Base-by-base conservation (phyloP, 2,113 vertebrate species). In the Bos indicus region DNA sequence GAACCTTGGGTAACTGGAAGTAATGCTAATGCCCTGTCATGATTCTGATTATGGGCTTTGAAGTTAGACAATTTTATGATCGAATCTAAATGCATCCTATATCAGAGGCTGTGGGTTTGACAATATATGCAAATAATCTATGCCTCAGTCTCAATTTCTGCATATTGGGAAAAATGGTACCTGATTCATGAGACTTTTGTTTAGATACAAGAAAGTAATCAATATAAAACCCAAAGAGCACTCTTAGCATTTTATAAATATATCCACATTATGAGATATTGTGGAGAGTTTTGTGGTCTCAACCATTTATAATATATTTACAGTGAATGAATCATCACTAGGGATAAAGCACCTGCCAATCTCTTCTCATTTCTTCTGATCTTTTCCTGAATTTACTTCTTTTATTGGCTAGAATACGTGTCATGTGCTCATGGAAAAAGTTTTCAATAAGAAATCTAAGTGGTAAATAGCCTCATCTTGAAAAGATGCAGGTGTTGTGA, bases 341-440 rank as follows among this genome's bases (percentile, higher is more conserved):
- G 40, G 3, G 11, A 2, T 12, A 21, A 12, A 78, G 40, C 11
- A 40, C 48, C 48, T 10, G 1, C 19, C 46, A 36, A n/a, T 36
- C 13, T 25, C 46, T 77, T 86, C 11, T 33, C 19, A n/a, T 54
- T 59, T 30, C 7, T 80, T 91, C 13, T 80, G 3, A 28, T 28
- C 3, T 88, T 56, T 30, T 40, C 30, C n/a, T 40, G 17, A 43
- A 11, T 36, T 81, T 64, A 15, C 28, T 7, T 67, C 8, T 21
- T 33, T 59, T 43, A 26, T 78, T 87, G 82, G 0, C 9, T 57
- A 1, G 71, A 0, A 1, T 80, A 26, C 0, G 40, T 0, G 74
- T 36, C 67, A 86, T 13, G 0, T 74, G 30, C 71, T 93, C 48
- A 3, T 36, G 78, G 83, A 95, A 8, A 26, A 56, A 16, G 8